Evolutionary conservation across 2,113 vertebrate genomes (phyloP), one percentile per base, ranked within the genome.

Genomic region (Gambusia holbrooki): DNA sequence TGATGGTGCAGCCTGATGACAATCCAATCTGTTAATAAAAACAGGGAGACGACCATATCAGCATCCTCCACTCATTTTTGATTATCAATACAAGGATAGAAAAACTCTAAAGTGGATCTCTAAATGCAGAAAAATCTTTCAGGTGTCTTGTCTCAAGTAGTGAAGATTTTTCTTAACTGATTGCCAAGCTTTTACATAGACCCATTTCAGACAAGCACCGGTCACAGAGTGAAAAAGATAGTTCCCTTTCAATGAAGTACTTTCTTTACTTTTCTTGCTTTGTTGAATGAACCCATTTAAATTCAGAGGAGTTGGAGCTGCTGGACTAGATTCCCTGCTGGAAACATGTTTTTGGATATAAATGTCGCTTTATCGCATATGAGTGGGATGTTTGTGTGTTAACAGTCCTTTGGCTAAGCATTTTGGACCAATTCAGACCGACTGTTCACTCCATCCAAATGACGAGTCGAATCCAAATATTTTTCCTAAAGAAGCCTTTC

Each of bases 1-100:
- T 83, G 76, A 81, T 82, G 81, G 78, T 83, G 82, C 63, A 27
- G 86, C 77, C 80, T 32, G 78, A 90, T 86, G 85, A 85, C 87
- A 91, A 90, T 94, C 94, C 90, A 87, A 88, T 91, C 89, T 87
- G 90, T 74, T 91, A 91, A 91, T 92, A 91, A 92, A 91, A 87
- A 74, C 73, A 67, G 69, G 45, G 82, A 77, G 82, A 78, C 71
- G 79, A 87, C 92, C 84, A 82, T 73, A 88, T 88, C 85, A 77
- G 76, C 69, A 17, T 19, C 19, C 48, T 63, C n/a, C 63, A 35
- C 73, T 77, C 61, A 76, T 77, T 81, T 81, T 77, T 17, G 45
- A 65, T 81, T 78, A 81, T 84, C 71, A 79, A 45, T 69, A 71
- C 68, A 29, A 69, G 15, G 17, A 58, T n/a, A 58, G 51, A 10